phyloP scores from a whole-genome alignment of 1,140 invertebrate species.

The Hycleus cichorii region DNA sequence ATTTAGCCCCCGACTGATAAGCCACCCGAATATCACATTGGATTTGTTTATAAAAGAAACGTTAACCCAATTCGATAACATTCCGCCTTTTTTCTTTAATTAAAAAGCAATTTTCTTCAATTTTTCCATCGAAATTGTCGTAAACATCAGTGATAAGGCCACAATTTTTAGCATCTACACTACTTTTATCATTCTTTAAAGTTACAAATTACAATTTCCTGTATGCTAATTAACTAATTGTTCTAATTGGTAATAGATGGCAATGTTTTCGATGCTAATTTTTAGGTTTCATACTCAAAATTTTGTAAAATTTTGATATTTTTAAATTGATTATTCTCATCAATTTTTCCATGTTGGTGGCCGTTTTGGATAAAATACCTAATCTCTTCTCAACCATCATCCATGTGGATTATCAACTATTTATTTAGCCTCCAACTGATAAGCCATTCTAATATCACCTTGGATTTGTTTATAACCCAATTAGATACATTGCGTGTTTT shows the following conservation, averaged over 20 bases:
- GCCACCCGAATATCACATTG: conserved; percentile 62
- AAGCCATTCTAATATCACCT: conserved; percentile 52
- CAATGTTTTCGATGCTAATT: too few species aligned
- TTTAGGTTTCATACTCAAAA: not conserved
- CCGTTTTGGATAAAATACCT: conserved; percentile 82
- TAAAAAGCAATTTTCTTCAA: too few species aligned
- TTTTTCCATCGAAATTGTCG: too few species aligned
- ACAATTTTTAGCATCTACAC: conserved; percentile 25
- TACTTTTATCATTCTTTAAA: too few species aligned
- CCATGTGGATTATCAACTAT: conserved; percentile 80
- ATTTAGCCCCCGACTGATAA: conserved; percentile 55
- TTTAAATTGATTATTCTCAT: not conserved
- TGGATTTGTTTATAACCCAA: conserved; percentile 61
- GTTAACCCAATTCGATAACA: conserved; percentile 46
- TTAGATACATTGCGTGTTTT: too few species aligned
- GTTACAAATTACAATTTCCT: too few species aligned
- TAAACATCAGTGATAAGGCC: conserved; percentile 36
- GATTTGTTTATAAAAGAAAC: conserved; percentile 81
- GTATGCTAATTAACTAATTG: too few species aligned
- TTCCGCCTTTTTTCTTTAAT: too few species aligned
- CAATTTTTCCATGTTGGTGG: conserved; percentile 67
- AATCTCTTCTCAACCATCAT: conserved; percentile 88
- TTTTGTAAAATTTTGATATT: not conserved
- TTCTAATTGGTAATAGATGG: too few species aligned
- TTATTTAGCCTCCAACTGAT: conserved; percentile 53